Conservation (phyloP, 2,797 vertebrate genomes). For the Anguilla megastoma region DNA sequence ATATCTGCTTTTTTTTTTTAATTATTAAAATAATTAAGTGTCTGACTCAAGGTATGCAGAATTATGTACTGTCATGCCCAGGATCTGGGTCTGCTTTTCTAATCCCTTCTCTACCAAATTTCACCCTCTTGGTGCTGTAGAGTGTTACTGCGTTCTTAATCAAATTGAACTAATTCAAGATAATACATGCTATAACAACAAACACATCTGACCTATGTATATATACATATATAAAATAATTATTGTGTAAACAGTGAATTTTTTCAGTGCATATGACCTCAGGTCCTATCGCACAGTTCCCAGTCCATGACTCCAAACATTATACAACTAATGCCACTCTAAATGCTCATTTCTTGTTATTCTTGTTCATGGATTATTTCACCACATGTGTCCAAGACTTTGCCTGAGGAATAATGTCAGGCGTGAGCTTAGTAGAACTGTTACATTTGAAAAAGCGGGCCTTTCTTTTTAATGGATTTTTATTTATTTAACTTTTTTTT, state of each 20-base stretch:
- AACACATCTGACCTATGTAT: neutral
- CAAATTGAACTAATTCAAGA: neutral
- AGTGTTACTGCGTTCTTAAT: neutral
- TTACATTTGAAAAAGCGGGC: no score
- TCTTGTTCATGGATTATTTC: neutral
- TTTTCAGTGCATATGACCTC: neutral
- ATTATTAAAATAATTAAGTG: no score
- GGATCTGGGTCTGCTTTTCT: no score
- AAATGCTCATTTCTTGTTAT: neutral
- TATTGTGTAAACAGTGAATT: neutral
- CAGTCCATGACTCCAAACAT: neutral
- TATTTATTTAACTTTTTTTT: no score
- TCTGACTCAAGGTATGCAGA: no score
- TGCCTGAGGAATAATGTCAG: neutral
- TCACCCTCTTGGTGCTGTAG: no score
- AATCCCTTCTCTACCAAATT: no score
- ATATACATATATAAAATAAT: neutral
- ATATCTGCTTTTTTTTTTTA: neutral
- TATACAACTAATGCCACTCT: neutral
- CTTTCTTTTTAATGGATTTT: no score
- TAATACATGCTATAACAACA: neutral
- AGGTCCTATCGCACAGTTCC: neutral
- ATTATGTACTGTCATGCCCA: no score
- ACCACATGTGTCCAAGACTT: neutral
- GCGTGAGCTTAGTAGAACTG: no score